Evolutionary conservation across 2,888 invertebrate species (phyloP).

Genomic region (Limnephilus rhombicus): DNA sequence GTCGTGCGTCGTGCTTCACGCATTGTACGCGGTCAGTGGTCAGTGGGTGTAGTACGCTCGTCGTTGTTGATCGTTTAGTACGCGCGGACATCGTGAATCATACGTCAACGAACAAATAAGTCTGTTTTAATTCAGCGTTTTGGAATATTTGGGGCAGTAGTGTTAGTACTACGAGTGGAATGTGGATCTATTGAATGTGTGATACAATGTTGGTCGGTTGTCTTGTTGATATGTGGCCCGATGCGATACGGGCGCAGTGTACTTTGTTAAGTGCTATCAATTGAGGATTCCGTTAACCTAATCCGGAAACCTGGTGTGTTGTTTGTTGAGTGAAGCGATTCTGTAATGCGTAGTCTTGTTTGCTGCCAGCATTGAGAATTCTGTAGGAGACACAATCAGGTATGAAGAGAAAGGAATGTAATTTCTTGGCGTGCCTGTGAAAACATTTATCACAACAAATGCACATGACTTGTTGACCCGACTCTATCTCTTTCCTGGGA

Average conservation of each 20-base stretch:
- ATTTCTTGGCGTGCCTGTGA: neutral
- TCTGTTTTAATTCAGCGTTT: neutral
- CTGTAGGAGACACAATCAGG: neutral
- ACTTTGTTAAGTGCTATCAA: constrained; percentile 52
- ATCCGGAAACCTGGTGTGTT: constrained; percentile 54
- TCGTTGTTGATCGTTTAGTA: neutral
- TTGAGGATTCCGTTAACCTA: constrained; percentile 51
- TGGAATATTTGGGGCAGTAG: constrained; percentile 2
- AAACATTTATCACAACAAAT: constrained; percentile 1
- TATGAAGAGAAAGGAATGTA: neutral
- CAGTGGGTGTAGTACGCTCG: neutral
- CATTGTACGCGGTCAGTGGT: neutral
- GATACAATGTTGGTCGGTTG: neutral
- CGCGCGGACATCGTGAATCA: constrained; percentile 15
- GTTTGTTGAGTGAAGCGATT: constrained; percentile 25
- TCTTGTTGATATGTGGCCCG: neutral
- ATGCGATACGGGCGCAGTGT: neutral
- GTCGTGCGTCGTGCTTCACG: too few species aligned
- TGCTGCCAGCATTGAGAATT: neutral
- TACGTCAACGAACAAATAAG: neutral
- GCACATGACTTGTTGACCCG: neutral
- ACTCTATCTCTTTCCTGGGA: constrained; percentile 1
- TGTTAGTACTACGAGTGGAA: neutral
- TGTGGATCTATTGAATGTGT: neutral
- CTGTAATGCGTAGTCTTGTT: constrained; percentile 2